phyloP scores from a whole-genome alignment of 2,888 invertebrate species.

The Halictus ligatus region DNA sequence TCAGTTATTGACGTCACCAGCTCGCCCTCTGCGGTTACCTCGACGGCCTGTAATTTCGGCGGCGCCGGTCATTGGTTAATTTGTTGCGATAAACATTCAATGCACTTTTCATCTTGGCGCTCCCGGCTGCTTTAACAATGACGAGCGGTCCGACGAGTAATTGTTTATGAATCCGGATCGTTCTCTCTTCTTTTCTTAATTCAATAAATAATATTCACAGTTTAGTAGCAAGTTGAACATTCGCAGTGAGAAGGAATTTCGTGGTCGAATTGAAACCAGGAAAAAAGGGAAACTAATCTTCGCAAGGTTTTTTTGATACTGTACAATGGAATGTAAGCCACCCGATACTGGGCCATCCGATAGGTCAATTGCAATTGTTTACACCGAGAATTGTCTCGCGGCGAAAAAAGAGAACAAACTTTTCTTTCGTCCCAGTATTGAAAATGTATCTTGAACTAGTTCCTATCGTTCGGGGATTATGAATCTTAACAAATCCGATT shows the following conservation, averaged over 20 bases:
- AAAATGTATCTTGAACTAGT: neutral
- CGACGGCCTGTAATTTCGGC: neutral
- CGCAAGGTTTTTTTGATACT: neutral
- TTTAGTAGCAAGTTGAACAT: neutral
- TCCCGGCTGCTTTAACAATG: neutral
- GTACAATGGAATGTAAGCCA: slow-evolving; percentile 5
- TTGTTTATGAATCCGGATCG: neutral
- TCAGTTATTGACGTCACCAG: neutral
- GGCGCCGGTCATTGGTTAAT: neutral
- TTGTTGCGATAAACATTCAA: neutral
- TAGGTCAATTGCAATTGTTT: slow-evolving; percentile 3
- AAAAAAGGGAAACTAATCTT: neutral
- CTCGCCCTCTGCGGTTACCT: neutral
- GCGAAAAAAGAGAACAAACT: neutral
- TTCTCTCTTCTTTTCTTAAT: no score
- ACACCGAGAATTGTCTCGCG: neutral
- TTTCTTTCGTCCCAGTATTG: neutral
- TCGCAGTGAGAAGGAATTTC: neutral
- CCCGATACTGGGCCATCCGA: neutral
- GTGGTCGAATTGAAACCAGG: neutral
- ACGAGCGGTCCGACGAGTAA: neutral
- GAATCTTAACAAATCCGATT: no score
- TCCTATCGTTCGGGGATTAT: neutral
- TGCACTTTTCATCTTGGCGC: neutral
- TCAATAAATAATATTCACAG: no score